A percentile compares a stretch with the other conserved stretches of the same genome.
These are phyloP conservation scores for Indri indri DNA, from an alignment of 2,113 vertebrate genomes.

Conservation along the genomic window DNA sequence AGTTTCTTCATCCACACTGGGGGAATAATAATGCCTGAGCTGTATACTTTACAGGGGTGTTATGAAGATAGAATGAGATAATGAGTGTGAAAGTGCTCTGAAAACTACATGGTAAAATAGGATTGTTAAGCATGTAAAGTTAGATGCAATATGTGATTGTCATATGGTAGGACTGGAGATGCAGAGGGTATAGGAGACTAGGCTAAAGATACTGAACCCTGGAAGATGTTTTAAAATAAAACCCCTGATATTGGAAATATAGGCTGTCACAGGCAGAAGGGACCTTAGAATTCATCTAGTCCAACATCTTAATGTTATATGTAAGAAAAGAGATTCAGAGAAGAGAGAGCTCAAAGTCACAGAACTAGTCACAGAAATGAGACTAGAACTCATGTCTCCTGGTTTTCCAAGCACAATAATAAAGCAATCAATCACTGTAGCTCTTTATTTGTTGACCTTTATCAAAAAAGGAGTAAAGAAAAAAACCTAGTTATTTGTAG, in stretches of 20 bases:
- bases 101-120: not conserved
- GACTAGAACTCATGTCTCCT: not conserved
- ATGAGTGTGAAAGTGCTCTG: not conserved
- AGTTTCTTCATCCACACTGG: not conserved
- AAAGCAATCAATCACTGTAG: not conserved
- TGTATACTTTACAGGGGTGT: not conserved
- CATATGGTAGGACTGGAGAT: not conserved
- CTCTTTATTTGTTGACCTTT: slow-evolving; percentile 19
- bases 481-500: not conserved
- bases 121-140: not conserved
- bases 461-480: not conserved
- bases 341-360: not conserved
- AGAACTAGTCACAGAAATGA: slow-evolving; percentile 4
- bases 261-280: not conserved
- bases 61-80: slow-evolving; percentile 11
- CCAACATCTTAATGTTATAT: not conserved
- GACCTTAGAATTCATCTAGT: not conserved
- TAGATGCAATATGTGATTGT: not conserved
- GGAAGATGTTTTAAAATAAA: not conserved
- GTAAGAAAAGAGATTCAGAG: slow-evolving; percentile 19
- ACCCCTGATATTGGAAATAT: not conserved
- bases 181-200: not conserved
- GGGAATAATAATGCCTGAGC: not conserved
- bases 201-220: not conserved
- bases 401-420: not conserved